phyloP scores from a whole-genome alignment of 2,113 vertebrate species.

The Chloropsis hardwickii region DNA sequence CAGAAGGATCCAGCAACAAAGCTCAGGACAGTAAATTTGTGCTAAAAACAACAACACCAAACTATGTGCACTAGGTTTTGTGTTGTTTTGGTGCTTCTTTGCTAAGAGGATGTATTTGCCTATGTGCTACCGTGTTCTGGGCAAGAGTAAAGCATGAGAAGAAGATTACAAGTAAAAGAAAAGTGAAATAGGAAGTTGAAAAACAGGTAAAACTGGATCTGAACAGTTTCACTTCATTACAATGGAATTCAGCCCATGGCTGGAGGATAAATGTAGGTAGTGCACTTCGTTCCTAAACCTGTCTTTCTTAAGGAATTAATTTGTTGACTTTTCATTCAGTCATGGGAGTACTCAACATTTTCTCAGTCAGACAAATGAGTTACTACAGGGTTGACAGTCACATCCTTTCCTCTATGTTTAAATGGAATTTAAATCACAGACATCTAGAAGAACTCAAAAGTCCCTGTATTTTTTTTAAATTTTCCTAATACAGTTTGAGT shows the following conservation, averaged over 20 bases:
- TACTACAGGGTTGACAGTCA: not conserved
- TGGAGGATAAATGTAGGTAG: slow-evolving; percentile 7
- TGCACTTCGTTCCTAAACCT: not conserved
- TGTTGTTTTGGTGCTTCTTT: not conserved
- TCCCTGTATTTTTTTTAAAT: not conserved
- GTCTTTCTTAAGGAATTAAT: slow-evolving; percentile 12
- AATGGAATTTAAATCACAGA: too few relatives aligned
- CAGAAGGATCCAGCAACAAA: not conserved
- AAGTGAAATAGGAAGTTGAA: slow-evolving; percentile 30
- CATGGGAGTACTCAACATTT: not conserved
- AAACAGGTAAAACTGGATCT: slow-evolving; percentile 44
- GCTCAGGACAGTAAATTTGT: not conserved
- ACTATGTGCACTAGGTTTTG: not conserved
- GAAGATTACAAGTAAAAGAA: not conserved
- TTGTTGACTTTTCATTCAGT: not conserved
- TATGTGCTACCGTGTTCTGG: not conserved
- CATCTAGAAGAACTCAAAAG: not conserved
- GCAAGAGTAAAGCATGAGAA: not conserved
- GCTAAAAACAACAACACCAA: not conserved
- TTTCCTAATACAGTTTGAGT: not conserved
- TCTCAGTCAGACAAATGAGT: not conserved
- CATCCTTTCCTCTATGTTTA: not conserved
- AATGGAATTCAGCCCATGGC: slow-evolving; percentile 41
- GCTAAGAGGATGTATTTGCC: not conserved
- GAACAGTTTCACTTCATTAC: slow-evolving; percentile 52